Evolutionary conservation across 2,797 vertebrate species (phyloP).

Genomic region (Acanthornis magna): DNA sequence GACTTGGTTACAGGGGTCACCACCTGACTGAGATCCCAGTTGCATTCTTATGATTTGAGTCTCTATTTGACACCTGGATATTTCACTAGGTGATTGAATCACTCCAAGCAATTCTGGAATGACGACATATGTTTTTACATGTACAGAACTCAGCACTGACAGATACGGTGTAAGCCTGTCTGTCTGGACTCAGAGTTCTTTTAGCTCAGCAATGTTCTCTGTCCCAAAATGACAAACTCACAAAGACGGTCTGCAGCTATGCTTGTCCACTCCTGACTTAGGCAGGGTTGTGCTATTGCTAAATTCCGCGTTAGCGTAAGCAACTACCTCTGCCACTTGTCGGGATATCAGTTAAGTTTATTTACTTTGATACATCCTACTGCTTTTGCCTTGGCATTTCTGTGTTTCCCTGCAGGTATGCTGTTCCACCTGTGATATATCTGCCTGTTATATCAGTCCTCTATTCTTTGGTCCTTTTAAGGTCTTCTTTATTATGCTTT

Average conservation of each 20-base stretch:
- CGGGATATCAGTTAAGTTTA: not conserved
- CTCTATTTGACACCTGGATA: not conserved
- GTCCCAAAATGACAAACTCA: not conserved
- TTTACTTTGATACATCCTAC: not conserved
- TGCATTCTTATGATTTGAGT: not conserved
- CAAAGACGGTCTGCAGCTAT: not conserved
- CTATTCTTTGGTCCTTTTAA: not conserved
- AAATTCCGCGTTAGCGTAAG: not conserved
- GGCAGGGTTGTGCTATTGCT: not conserved
- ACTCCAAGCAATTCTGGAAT: not conserved
- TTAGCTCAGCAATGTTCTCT: not conserved
- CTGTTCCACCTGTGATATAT: not conserved
- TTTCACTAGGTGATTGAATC: not conserved
- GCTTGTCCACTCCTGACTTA: not conserved
- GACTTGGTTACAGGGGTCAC: slow-evolving; percentile 10
- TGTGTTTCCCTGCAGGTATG: not conserved
- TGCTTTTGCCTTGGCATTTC: not conserved
- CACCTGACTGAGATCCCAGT: not conserved
- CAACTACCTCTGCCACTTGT: not conserved
- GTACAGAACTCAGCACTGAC: not conserved
- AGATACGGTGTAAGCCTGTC: not conserved
- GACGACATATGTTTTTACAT: not conserved
- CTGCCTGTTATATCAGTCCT: not conserved
- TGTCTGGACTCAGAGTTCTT: not conserved
- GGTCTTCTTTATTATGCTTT: not conserved